These are phyloP conservation scores for Drosophila ficusphila DNA, from an alignment of 1,140 invertebrate species.

Conservation along the genomic window DNA sequence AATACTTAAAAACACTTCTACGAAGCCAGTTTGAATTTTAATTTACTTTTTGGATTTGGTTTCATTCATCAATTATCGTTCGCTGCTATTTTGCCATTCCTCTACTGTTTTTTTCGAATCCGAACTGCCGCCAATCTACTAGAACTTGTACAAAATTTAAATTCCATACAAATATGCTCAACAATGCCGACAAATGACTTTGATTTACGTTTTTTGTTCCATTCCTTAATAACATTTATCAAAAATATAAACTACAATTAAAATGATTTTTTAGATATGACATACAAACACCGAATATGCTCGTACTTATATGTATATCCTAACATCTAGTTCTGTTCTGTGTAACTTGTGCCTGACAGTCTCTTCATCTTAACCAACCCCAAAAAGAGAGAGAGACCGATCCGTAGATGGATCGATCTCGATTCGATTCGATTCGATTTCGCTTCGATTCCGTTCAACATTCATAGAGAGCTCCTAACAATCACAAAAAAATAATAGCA, in stretches of 20 bases:
- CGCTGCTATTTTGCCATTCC: conserved; percentile 45
- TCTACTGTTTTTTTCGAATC: conserved; percentile 20
- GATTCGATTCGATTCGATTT: conserved; percentile 52
- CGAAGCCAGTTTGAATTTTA: conserved; percentile 78
- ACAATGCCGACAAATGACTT: conserved; percentile 62
- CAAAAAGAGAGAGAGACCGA: conserved; percentile 48
- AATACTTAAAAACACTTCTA: conserved; percentile 83
- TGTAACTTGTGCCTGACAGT: conserved; percentile 69
- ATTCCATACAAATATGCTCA: conserved; percentile 75
- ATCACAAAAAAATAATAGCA: conserved; percentile 61
- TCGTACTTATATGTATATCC: conserved; percentile 30
- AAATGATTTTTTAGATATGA: conserved; percentile 59
- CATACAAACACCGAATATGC: conserved; percentile 41
- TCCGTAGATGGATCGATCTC: conserved; percentile 29
- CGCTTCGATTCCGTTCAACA: conserved; percentile 63
- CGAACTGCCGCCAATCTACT: conserved; percentile 28
- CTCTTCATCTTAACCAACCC: conserved; percentile 49
- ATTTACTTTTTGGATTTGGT: conserved; percentile 37
- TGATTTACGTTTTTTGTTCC: conserved; percentile 52
- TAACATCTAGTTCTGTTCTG: conserved; percentile 49
- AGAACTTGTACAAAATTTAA: conserved; percentile 66
- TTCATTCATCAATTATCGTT: conserved; percentile 49
- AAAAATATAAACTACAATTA: conserved; percentile 84
- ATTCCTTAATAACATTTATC: conserved; percentile 81
- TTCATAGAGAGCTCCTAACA: conserved; percentile 73